Conservation (phyloP, 53 echinoderm and acorn worm species). For the Luidia sarsii region DNA sequence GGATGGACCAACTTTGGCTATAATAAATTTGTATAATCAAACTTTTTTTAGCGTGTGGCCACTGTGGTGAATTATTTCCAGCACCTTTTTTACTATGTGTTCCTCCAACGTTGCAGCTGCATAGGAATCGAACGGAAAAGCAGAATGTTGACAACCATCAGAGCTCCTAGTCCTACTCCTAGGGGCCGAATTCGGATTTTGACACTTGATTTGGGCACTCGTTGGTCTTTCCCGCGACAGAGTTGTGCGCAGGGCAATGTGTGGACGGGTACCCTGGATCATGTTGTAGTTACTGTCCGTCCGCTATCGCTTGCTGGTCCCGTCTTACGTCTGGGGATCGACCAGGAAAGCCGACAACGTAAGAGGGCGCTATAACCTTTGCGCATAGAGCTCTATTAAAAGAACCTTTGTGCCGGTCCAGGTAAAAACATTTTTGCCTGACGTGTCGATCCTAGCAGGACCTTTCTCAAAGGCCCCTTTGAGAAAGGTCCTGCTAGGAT, state of each 20-base stretch:
- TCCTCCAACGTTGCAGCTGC: constrained; percentile 53
- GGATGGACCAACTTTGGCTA: too few species aligned
- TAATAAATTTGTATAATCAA: too few species aligned
- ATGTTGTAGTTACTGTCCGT: too few species aligned
- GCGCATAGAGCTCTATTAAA: neutral
- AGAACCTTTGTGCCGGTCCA: neutral
- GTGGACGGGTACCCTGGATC: constrained; percentile 2
- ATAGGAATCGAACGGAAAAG: constrained; percentile 30
- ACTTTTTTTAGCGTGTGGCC: too few species aligned
- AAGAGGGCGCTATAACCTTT: neutral
- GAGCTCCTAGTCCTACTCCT: neutral
- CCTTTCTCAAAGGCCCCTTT: too few species aligned
- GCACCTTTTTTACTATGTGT: constrained; percentile 38
- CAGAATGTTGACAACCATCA: constrained; percentile 23
- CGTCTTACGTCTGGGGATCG: too few species aligned
- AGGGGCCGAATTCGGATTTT: neutral
- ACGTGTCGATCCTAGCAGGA: too few species aligned
- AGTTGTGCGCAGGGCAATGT: neutral
- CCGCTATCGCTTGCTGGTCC: too few species aligned
- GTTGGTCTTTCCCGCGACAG: constrained; percentile 22
- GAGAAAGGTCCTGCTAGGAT: too few species aligned
- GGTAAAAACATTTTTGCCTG: too few species aligned
- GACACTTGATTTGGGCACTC: constrained; percentile 5
- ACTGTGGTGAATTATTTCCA: too few species aligned
- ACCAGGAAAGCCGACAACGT: too few species aligned